phyloP scores from a whole-genome alignment of 2,113 vertebrate species.

The Atractosteus spatula region DNA sequence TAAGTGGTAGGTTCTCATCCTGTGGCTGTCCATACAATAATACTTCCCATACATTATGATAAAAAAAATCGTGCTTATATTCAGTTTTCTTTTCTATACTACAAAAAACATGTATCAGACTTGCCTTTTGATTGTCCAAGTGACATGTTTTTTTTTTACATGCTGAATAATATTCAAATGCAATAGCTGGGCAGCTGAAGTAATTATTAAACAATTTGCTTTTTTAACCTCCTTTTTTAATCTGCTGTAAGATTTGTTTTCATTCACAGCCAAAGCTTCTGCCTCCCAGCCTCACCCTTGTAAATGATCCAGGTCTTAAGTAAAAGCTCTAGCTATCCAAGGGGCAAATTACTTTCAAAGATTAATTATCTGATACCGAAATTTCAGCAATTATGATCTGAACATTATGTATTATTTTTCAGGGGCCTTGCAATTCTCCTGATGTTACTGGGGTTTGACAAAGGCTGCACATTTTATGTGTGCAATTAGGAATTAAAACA shows the following conservation, averaged over 20 bases:
- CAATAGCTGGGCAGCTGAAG: constrained; percentile 31
- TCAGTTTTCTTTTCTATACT: too few relatives aligned
- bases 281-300: constrained; percentile 18
- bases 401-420: neutral
- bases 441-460: neutral
- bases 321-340: constrained; percentile 4
- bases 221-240: constrained; percentile 19
- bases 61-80: too few relatives aligned
- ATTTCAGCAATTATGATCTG: neutral
- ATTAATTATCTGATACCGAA: constrained; percentile 13
- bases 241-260: constrained; percentile 25
- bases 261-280: constrained; percentile 19
- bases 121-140: too few relatives aligned
- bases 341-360: constrained; percentile 9
- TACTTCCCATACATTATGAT: too few relatives aligned
- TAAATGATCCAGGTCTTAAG: constrained; percentile 23
- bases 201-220: constrained; percentile 26
- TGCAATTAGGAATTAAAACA: too few relatives aligned
- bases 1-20: too few relatives aligned
- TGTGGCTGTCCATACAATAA: too few relatives aligned
- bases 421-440: neutral
- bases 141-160: neutral
- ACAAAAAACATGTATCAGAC: too few relatives aligned
- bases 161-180: constrained; percentile 9
- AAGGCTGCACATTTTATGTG: too few relatives aligned